Conservation (phyloP, 2,888 invertebrate genomes). For the Sminthurides aquaticus region DNA sequence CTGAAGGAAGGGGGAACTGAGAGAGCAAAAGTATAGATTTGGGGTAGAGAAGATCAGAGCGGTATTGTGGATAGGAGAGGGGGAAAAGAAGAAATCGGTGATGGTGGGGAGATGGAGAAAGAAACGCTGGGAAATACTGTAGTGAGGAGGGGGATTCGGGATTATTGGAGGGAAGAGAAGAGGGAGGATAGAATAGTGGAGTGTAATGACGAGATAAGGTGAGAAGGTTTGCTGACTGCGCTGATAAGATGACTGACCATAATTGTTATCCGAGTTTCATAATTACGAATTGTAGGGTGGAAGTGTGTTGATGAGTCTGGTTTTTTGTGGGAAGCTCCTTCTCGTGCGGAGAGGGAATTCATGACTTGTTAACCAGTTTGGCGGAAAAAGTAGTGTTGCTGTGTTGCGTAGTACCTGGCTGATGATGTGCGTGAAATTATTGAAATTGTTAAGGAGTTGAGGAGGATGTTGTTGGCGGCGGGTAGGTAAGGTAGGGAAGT, state of each 20-base stretch:
- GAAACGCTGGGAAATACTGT: no score
- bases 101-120: no score
- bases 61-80: no score
- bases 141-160: no score
- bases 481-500: no score
- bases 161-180: no score
- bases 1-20: no score
- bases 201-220: neutral
- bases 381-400: conserved; percentile 1
- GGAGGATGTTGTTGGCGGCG: neutral
- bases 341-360: neutral
- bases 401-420: neutral
- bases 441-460: neutral
- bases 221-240: conserved; percentile 8
- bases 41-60: no score
- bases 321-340: conserved; percentile 8
- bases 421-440: neutral
- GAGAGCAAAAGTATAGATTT: no score
- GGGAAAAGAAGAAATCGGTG: no score
- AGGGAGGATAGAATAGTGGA: no score
- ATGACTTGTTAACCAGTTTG: conserved; percentile 21
- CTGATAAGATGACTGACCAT: conserved; percentile 19
- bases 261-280: conserved; percentile 25
- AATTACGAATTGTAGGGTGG: conserved; percentile 23
- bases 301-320: conserved; percentile 16